These are phyloP conservation scores for Oophaga pumilio DNA, from an alignment of 2,113 vertebrate species.

Conservation along the genomic window DNA sequence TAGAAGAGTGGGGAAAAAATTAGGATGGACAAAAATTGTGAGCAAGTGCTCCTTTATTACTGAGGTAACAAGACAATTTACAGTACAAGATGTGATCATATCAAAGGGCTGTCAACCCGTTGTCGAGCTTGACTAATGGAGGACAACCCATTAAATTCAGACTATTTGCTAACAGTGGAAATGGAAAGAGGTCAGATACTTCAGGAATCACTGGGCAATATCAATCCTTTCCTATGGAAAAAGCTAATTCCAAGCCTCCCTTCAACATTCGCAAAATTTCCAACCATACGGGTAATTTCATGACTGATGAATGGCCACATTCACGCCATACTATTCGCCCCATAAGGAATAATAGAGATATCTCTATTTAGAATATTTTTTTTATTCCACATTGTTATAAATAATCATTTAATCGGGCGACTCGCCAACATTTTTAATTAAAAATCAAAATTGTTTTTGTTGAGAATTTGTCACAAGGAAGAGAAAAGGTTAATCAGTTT, in stretches of 20 bases:
- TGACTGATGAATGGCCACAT: background rate
- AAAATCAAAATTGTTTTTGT: background rate
- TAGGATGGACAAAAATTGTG: too few relatives aligned
- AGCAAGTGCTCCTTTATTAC: too few relatives aligned
- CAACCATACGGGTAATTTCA: background rate
- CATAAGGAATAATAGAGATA: background rate
- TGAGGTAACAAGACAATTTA: too few relatives aligned
- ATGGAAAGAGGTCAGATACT: too few relatives aligned
- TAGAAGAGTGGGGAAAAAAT: too few relatives aligned
- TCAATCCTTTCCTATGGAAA: background rate
- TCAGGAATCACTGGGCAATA: background rate
- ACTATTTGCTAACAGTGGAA: background rate
- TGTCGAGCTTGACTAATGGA: too few relatives aligned
- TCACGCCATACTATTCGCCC: background rate
- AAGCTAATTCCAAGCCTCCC: background rate
- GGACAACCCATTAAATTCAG: background rate
- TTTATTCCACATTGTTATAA: background rate
- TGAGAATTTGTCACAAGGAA: background rate
- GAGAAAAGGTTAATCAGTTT: conserved; percentile 2
- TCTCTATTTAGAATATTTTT: background rate
- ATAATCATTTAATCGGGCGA: background rate
- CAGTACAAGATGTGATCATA: too few relatives aligned
- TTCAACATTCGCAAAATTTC: background rate
- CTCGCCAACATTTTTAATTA: background rate
- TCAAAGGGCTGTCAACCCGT: too few relatives aligned